Evolutionary conservation across 1,140 invertebrate genomes (phyloP), one percentile per base, ranked within the genome.

Genomic region (Drosophila arizonae): DNA sequence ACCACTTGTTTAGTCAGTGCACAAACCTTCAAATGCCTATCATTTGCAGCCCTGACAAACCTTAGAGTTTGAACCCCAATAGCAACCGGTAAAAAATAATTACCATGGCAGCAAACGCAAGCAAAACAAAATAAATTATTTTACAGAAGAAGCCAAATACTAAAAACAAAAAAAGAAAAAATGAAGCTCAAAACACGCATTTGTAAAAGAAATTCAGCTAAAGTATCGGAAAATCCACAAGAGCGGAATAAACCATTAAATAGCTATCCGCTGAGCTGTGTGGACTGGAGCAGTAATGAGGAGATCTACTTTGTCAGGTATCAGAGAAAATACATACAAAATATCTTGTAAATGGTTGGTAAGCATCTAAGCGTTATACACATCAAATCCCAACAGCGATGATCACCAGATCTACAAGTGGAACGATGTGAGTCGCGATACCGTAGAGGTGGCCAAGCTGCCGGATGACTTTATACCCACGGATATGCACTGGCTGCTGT

Each of bases 201-300:
- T 43, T 91, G 90, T 55, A 90, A 91, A 15, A 88, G 76, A 54
- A 73, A 57, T 58, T 79, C 82, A 0, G 1, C 80, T 9, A 90
- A 78, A 58, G 58, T 30, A 30, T 8, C 48, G 3, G 73, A 89
- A 33, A 52, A n/a, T 6, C 3, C 62, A n/a, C 72, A 67, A n/a
- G 48, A 81, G 94, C 95, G 81, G 94, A 51, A 5, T 13, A 39
- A 28, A 10, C 62, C 64, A 15, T 26, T 41, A 55, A 96, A 97
- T 91, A 93, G 92, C 45, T 95, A 95, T 85, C 93, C 96, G 15
- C 95, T 97, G 5, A 96, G 96, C 65, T 98, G 97, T 92, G 95
- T 98, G 10, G 95, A 96, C 69, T 99, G 98, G 98, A 97, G 95
- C 90, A 96, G 95, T 77, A 95, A 96, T 36, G 97, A 99, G 91